Conservation (phyloP, 2,113 vertebrate genomes). For the cattle (Bos taurus) region DNA sequence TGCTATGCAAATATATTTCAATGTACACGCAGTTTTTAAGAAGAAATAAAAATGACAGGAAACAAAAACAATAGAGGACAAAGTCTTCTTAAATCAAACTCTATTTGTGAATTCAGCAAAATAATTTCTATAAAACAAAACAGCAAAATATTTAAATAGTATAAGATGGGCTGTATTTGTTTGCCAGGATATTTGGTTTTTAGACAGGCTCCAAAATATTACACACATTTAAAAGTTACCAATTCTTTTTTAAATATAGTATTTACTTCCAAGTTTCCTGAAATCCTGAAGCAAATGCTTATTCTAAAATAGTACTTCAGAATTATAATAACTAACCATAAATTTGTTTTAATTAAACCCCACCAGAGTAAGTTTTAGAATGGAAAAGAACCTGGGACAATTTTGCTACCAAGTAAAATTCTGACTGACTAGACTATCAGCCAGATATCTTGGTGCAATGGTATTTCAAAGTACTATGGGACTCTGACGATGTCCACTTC, state of each 20-base stretch:
- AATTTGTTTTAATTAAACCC: conserved; percentile 86
- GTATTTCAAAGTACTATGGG: conserved; percentile 79
- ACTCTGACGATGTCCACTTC: conserved; percentile 78
- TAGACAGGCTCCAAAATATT: conserved; percentile 91
- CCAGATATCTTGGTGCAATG: conserved; percentile 79
- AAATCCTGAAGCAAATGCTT: conserved; percentile 91
- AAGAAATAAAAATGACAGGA: conserved; percentile 67
- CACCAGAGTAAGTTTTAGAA: conserved; percentile 80
- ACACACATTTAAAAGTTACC: conserved; percentile 97
- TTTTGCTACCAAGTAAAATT: conserved; percentile 85
- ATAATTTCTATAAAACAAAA: conserved; percentile 99
- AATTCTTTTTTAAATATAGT: conserved; percentile 95
- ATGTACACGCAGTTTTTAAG: conserved; percentile 62
- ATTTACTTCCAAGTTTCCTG: conserved; percentile 93
- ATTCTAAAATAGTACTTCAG: conserved; percentile 84
- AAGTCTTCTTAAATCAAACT: conserved; percentile 99
- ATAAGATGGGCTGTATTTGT: conserved; percentile 95
- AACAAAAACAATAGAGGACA: conserved; percentile 84
- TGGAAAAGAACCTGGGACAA: conserved; percentile 82
- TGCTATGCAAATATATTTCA: conserved; percentile 62
- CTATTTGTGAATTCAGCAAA: conserved; percentile 99
- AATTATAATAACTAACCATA: conserved; percentile 92
- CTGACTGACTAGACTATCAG: conserved; percentile 81
- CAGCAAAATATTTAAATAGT: conserved; percentile 99
- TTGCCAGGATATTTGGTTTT: conserved; percentile 97